Conservation (phyloP, 2,888 invertebrate genomes). For the Trichacis sp. region DNA sequence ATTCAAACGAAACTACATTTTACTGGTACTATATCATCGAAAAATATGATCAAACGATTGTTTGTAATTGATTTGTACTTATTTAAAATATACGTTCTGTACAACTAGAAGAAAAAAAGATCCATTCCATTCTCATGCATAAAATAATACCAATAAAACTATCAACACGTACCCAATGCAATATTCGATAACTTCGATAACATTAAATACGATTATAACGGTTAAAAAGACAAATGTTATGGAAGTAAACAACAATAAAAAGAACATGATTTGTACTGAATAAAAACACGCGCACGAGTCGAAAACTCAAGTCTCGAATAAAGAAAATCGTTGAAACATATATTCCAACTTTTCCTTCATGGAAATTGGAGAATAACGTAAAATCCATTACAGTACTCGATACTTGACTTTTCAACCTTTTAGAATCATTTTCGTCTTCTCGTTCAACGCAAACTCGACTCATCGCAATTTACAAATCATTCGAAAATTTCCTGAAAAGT, state of each 20-base stretch:
- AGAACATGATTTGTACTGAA: background rate
- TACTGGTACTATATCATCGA: background rate
- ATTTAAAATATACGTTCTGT: constrained; percentile 1
- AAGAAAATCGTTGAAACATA: background rate
- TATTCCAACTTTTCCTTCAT: background rate
- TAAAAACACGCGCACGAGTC: background rate
- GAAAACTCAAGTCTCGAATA: background rate
- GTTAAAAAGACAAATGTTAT: background rate
- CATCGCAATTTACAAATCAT: background rate
- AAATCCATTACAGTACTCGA: background rate
- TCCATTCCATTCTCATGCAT: background rate
- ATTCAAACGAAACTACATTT: background rate
- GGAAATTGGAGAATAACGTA: too few species aligned
- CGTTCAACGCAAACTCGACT: background rate
- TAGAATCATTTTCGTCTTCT: background rate
- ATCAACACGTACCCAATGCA: constrained; percentile 10
- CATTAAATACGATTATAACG: background rate
- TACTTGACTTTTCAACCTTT: background rate
- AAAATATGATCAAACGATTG: constrained; percentile 10
- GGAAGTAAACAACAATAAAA: background rate
- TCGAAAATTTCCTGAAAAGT: background rate
- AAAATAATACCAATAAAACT: constrained; percentile 9
- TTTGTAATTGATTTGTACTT: constrained; percentile 18
- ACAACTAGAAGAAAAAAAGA: constrained; percentile 5
- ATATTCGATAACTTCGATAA: background rate